Evolutionary conservation across 1,140 invertebrate species (phyloP), one percentile per base, ranked within the genome.

Genomic region (Drosophila equinoxialis): DNA sequence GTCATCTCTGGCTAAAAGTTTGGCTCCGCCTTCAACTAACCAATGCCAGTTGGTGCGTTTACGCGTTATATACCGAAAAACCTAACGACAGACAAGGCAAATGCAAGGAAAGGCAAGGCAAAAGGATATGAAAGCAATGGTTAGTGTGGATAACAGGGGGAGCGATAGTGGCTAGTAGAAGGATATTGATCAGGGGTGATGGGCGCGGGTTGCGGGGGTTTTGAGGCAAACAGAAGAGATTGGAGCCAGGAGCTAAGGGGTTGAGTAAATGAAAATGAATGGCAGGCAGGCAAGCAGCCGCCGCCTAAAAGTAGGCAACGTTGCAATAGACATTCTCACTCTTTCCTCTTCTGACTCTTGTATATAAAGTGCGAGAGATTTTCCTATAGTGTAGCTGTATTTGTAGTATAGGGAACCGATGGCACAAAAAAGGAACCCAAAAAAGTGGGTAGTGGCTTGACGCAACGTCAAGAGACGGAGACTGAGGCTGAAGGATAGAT

Each of bases 211-310:
- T 26, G 8, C 0, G 35, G 5, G 35, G 10, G 8, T 0, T 10
- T 37, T 37, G 41, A 42, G 66, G 66, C 66, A 65, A 70, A 65
- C 67, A 67, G 77, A 23, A 51, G 45, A 51, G 45, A 51, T 51
- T 51, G 45, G 17, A 59, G 57, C 8, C 55, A 71, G 78, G 68
- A 72, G 69, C 68, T 71, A 55, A 74, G 72, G 78, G 83, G 75
- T 68, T 58, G 80, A 80, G 82, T 75, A 86, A 86, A 86, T 86
- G 82, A 82, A 79, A 86, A 86, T 87, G 83, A 82, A 87, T 86
- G 83, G 83, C 76, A 72, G 66, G 58, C 17, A 17, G 14, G 14
- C 14, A 51, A 8, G 7, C 45, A 8, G 17, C 7, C 7, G 45
- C 60, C 78, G 83, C 83, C 84, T 83, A 79, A 86, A 86, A 86